Evolutionary conservation across 2,797 vertebrate species (phyloP), one percentile per base, ranked within the genome.

Genomic region (Cynopterus sphinx): DNA sequence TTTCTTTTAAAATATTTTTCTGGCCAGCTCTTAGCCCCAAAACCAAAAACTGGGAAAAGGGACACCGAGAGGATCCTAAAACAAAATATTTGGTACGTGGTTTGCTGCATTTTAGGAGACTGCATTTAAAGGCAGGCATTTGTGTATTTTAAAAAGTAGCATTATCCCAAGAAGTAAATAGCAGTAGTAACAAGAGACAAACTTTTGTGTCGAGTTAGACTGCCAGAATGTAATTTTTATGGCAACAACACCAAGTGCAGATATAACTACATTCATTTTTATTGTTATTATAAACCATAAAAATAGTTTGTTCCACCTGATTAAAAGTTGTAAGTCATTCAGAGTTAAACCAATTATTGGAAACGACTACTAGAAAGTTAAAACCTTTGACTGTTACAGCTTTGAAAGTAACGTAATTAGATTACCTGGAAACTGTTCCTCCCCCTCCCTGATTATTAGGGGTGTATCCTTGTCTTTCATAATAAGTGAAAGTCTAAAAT

Each of bases 271-370:
- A 89, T 82, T 46, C 46, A 63, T 67, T 78, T 96, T 95, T 92
- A 86, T 82, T 91, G 39, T 95, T 97, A 39, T 91, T 96, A 86
- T 82, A 90, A 94, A 74, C 92, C 82, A 36, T 95, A 91, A 88
- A 97, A 96, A 96, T 77, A 97, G 83, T 78, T 94, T 95, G 87
- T 96, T 95, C 84, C 87, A 74, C 83, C 87, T 94, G 75, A 93
- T 96, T 97, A 94, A 96, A 96, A 83, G 36, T 53, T 83, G 87
- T 88, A 84, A 90, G 82, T 61, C 84, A 89, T 90, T 95, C 85
- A 79, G n/a, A 95, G 65, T 82, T 84, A 96, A 92, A 92, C 39
- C 41, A 63, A 10, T 22, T 90, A 77, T 92, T 53, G 65, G 70
- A 70, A 91, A 88, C 84, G 88, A 71, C 53, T 91, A 46, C 9